These are phyloP conservation scores for Antheraea assamensis DNA, from an alignment of 2,888 invertebrate species.

Conservation along the genomic window DNA sequence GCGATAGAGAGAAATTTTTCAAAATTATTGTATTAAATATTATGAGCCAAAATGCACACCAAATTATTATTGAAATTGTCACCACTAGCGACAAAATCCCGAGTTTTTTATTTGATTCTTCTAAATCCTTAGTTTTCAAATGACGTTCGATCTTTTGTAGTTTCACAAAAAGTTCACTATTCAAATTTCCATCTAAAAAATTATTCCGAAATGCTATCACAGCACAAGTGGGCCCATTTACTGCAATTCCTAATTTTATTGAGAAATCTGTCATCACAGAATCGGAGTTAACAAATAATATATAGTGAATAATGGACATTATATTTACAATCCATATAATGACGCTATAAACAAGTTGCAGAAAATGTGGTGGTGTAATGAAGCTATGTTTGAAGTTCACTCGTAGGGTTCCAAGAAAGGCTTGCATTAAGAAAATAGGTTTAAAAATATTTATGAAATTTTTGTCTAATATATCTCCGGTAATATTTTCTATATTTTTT, in stretches of 20 bases:
- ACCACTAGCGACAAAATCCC: conserved; percentile 24
- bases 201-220: conserved; percentile 44
- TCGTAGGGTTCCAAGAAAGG: conserved; percentile 49
- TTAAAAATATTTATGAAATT: conserved; percentile 9
- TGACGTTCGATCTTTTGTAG: conserved; percentile 58
- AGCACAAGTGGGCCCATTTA: conserved; percentile 39
- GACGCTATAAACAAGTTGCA: conserved; percentile 45
- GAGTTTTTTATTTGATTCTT: conserved; percentile 39
- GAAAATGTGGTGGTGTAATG: conserved; percentile 44
- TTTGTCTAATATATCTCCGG: conserved; percentile 17
- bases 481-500: conserved; percentile 28
- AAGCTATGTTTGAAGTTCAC: conserved; percentile 54
- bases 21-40: conserved; percentile 38
- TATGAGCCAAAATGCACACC: conserved; percentile 23
- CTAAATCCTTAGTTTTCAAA: conserved; percentile 43
- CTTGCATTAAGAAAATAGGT: conserved; percentile 44
- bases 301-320: conserved; percentile 33
- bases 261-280: conserved; percentile 37
- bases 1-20: conserved; percentile 37
- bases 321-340: conserved; percentile 43
- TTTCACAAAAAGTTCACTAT: conserved; percentile 56
- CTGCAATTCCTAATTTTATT: conserved; percentile 42
- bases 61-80: conserved; percentile 12
- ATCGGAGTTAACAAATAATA: conserved; percentile 31
- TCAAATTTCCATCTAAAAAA: conserved; percentile 31